A percentile compares a stretch with the other conserved stretches of the same genome.
These are phyloP conservation scores for Grallaria varia DNA, from an alignment of 2,113 vertebrate species.

Conservation along the genomic window DNA sequence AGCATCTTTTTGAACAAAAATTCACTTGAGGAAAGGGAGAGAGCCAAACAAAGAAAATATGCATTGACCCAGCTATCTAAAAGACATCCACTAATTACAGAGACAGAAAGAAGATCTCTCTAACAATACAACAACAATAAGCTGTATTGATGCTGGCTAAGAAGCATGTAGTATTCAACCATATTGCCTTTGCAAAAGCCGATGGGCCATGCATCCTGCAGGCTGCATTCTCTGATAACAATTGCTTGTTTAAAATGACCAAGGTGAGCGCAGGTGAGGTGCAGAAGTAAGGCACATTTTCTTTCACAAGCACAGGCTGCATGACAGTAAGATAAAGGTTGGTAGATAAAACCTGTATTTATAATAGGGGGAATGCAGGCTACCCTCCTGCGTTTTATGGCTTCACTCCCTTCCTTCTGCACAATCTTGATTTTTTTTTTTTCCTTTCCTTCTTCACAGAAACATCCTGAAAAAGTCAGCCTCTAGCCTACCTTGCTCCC, in stretches of 20 bases:
- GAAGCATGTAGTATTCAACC: background rate
- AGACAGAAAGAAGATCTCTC: background rate
- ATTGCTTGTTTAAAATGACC: background rate
- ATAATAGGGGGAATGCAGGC: background rate
- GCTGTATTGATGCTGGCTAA: background rate
- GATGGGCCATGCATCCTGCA: fast-evolving
- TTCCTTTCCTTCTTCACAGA: background rate
- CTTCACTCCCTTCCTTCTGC: background rate
- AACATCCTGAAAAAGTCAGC: background rate
- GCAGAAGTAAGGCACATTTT: background rate
- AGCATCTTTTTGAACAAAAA: background rate
- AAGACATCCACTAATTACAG: background rate
- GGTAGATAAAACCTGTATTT: background rate
- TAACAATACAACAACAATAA: background rate
- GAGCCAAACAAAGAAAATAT: background rate
- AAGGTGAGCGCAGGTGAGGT: background rate
- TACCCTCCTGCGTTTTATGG: background rate
- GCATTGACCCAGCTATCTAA: background rate
- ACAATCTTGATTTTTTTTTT: fast-evolving
- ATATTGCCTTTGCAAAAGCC: background rate
- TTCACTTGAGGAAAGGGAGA: background rate
- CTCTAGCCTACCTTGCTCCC: background rate
- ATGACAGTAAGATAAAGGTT: background rate
- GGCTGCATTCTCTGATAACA: background rate
- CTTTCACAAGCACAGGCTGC: background rate